Conservation (phyloP, 2,888 invertebrate genomes). For the Watsonalla cultraria region DNA sequence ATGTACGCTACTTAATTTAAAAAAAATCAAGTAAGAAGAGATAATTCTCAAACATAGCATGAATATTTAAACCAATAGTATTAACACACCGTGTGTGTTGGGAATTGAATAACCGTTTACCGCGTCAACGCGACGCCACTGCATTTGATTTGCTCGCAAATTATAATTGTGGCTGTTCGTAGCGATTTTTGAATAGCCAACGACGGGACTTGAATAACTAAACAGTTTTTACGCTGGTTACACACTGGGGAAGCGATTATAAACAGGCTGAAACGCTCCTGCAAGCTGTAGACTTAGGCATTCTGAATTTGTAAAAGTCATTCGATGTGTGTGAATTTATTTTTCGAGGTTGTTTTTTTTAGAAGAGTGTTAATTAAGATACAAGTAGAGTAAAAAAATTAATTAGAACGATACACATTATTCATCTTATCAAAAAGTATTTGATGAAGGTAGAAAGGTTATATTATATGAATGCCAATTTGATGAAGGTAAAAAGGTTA, state of each 20-base stretch:
- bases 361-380: too few species aligned
- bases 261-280: not conserved
- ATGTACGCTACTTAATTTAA: too few species aligned
- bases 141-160: conserved; percentile 48
- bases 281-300: not conserved
- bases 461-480: too few species aligned
- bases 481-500: too few species aligned
- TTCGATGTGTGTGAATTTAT: too few species aligned
- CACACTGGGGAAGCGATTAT: conserved; percentile 4
- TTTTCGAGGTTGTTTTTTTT: not conserved
- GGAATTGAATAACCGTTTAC: conserved; percentile 8
- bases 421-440: too few species aligned
- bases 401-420: too few species aligned
- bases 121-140: conserved; percentile 6
- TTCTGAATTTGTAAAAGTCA: not conserved
- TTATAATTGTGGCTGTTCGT: conserved; percentile 52
- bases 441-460: too few species aligned
- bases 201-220: conserved; percentile 19
- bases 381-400: too few species aligned
- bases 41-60: too few species aligned
- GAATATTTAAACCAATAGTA: not conserved
- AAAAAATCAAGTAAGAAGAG: too few species aligned
- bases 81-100: not conserved
- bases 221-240: conserved; percentile 11
- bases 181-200: conserved; percentile 43